Base-by-base conservation (phyloP, 2,888 invertebrate genomes). In the Lissocephala sabroskyi region DNA sequence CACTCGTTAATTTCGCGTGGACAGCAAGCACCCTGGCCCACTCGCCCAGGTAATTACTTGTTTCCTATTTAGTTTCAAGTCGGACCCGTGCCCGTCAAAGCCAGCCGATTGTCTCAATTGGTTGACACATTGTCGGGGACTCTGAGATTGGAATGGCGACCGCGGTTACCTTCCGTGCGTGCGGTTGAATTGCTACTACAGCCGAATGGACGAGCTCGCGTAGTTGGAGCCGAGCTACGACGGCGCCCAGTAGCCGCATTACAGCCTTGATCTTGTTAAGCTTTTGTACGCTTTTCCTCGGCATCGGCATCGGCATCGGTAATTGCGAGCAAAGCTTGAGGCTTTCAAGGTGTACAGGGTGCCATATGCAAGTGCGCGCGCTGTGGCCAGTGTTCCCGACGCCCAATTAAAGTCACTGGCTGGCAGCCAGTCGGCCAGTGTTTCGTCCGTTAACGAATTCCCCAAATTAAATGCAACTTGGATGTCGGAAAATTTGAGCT, bases 241-340 rank as follows among this genome's bases (percentile, higher is more conserved):
- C 43, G 51, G 52, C 39, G 28, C 52, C 40, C 49, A 49, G 28
- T 30, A 10, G 30, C 41, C 11, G 39, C 45, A 41, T 7, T 41
- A 17, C 49, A 54, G 49, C 59, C 65, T 65, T 68, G 68, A 66
- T 66, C 65, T 66, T 65, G 65, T 59, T 52, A 56, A 59, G 68
- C 65, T 68, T 64, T 65, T 36, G 47, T 45, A 23, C 30, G 48
- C 45, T 48, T 52, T 48, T 41, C 39, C 45, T 45, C 23, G 35
- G 37, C 28, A 17, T 19, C 35, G 30, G 13, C 33, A n/a, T n/a
- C 13, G 35, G 4, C 17, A 13, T 7, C 48, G 44, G 44, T 52
- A 51, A 29, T 49, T 41, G 44, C 40, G 14, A 18, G 29, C 23
- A 19, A 36, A 30, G 37, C 26, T 39, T 39, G 39, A 44, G 40